These are phyloP conservation scores for Trichonephila clavipes DNA, from an alignment of 1,140 invertebrate species.

Conservation along the genomic window DNA sequence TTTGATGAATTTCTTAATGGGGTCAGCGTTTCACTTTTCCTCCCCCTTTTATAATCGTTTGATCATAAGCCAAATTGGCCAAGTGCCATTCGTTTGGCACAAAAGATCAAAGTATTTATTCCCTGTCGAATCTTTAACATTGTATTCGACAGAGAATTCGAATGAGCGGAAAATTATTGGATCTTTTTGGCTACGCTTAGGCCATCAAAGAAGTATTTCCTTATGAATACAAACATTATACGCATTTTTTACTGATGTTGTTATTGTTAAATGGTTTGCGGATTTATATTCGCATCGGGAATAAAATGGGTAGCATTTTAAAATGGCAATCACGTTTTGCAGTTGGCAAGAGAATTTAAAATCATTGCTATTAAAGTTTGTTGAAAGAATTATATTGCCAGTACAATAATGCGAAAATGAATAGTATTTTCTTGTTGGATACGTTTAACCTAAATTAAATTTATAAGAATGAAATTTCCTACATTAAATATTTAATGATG, in stretches of 20 bases:
- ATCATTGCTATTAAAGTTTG: too few species aligned
- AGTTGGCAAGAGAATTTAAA: too few species aligned
- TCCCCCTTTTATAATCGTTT: slow-evolving; percentile 19
- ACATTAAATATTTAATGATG: too few species aligned
- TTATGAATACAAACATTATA: slow-evolving; percentile 4
- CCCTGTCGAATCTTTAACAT: slow-evolving; percentile 2
- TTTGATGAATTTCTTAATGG: background rate
- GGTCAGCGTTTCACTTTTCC: background rate
- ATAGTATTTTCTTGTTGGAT: too few species aligned
- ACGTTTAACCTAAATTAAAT: too few species aligned
- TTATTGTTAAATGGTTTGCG: too few species aligned
- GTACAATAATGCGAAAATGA: too few species aligned
- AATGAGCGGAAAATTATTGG: background rate
- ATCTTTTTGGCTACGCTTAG: background rate
- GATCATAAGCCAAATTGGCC: slow-evolving; percentile 19
- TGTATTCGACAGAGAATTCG: background rate
- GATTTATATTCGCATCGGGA: too few species aligned
- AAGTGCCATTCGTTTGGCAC: background rate
- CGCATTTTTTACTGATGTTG: background rate
- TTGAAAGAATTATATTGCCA: too few species aligned
- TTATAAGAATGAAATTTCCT: too few species aligned
- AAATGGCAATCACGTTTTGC: too few species aligned
- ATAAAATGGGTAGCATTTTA: too few species aligned
- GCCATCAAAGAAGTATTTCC: background rate
- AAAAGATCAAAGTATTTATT: slow-evolving; percentile 22